These are phyloP conservation scores for Eulemur macaco DNA, from an alignment of 2,113 vertebrate species.

Conservation along the genomic window DNA sequence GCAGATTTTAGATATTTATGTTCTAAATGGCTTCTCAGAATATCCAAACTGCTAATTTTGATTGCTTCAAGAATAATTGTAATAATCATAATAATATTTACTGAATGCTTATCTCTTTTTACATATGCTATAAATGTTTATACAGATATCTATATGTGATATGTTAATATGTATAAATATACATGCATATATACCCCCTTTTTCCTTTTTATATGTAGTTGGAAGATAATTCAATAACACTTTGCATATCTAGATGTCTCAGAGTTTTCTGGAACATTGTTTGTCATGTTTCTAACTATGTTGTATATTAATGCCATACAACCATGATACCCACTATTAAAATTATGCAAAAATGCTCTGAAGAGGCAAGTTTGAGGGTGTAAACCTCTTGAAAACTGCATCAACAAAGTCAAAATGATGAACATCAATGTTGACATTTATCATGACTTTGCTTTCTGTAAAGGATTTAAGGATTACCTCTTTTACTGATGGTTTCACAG, in stretches of 20 bases:
- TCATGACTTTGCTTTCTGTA: not conserved
- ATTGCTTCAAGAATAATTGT: not conserved
- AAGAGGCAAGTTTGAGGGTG: not conserved
- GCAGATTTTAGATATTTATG: not conserved
- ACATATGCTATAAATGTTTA: not conserved
- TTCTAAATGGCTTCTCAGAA: not conserved
- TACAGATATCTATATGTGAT: not conserved
- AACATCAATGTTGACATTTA: not conserved
- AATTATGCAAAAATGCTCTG: not conserved
- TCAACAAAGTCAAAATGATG: not conserved
- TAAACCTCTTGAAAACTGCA: not conserved
- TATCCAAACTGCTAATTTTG: not conserved
- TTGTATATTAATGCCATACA: not conserved
- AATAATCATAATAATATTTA: not conserved
- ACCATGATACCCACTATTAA: not conserved
- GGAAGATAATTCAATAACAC: not conserved
- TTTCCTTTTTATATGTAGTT: not conserved
- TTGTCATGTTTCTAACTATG: not conserved
- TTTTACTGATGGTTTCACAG: slow-evolving; percentile 67
- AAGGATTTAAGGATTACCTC: slow-evolving; percentile 55
- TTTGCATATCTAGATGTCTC: not conserved
- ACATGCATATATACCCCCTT: not conserved
- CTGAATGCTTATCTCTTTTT: not conserved
- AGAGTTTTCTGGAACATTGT: not conserved
- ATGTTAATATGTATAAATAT: not conserved